Evolutionary conservation across 2,113 vertebrate genomes (phyloP).

Genomic region (Rhinichthys klamathensis): DNA sequence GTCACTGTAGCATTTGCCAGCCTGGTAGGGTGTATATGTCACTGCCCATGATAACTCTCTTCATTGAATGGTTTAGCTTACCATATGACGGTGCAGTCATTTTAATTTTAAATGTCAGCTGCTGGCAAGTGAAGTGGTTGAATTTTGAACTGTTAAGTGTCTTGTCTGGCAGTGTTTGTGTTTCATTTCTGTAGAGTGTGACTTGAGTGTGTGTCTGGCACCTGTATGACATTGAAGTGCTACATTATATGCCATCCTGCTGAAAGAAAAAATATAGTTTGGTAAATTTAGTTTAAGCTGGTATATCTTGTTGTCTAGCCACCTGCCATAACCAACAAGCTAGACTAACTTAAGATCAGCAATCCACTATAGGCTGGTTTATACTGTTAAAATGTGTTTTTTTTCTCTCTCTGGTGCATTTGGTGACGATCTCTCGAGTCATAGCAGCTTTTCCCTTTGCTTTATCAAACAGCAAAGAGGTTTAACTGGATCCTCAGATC

Average conservation of each 20-base stretch:
- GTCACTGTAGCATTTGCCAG: neutral
- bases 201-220: neutral
- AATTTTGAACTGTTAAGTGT: neutral
- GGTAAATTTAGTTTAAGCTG: neutral
- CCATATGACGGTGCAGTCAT: neutral
- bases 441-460: neutral
- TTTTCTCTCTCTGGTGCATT: neutral
- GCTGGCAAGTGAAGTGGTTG: neutral
- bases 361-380: neutral
- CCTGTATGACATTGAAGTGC: neutral
- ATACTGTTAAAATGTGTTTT: neutral
- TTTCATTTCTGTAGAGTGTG: neutral
- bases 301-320: neutral
- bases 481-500: conserved; percentile 12
- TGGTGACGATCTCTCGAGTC: neutral
- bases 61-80: neutral
- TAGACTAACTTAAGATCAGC: neutral
- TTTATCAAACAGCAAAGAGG: conserved; percentile 17
- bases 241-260: neutral
- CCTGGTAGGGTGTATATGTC: neutral
- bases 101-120: neutral
- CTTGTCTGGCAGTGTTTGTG: neutral
- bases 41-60: neutral
- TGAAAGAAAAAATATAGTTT: neutral
- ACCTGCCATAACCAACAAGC: neutral